Percentiles rank a stretch among this genome's conserved stretches.
Evolutionary conservation across 2,113 vertebrate species (phyloP).

Genomic region (Falcunculus frontatus): DNA sequence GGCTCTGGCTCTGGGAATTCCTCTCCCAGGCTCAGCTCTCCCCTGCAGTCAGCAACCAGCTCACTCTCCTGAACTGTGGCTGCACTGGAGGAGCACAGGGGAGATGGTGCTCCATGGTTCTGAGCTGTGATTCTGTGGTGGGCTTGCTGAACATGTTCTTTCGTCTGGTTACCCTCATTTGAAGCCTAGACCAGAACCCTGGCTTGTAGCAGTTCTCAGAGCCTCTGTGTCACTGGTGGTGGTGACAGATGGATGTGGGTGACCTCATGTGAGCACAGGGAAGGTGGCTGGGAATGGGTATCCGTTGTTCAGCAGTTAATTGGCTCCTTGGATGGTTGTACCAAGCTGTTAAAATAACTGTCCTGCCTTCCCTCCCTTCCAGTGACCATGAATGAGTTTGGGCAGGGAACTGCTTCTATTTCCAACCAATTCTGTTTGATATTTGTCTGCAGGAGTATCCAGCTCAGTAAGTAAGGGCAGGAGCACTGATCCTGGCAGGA

Average conservation of each 20-base stretch:
- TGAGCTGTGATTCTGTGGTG: neutral
- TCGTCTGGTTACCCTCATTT: neutral
- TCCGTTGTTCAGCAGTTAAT: neutral
- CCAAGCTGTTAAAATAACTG: neutral
- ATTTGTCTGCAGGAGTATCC: neutral
- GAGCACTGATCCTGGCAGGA: neutral
- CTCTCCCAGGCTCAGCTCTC: neutral
- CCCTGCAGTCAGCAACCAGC: neutral
- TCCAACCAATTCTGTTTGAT: neutral
- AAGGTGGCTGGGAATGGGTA: accelerated
- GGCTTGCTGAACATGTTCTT: neutral
- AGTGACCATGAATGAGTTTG: neutral
- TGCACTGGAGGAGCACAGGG: neutral
- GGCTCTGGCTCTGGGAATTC: neutral
- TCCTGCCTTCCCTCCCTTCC: neutral
- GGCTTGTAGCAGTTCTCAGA: neutral
- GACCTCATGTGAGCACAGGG: neutral
- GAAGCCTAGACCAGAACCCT: neutral
- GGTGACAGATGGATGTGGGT: neutral
- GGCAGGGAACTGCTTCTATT: neutral
- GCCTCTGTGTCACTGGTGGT: accelerated
- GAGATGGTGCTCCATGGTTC: neutral
- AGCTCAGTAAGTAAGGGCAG: accelerated
- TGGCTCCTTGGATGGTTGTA: neutral
- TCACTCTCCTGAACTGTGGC: neutral